Conservation (phyloP, 2,888 invertebrate species). For the Pandemis heparana region DNA sequence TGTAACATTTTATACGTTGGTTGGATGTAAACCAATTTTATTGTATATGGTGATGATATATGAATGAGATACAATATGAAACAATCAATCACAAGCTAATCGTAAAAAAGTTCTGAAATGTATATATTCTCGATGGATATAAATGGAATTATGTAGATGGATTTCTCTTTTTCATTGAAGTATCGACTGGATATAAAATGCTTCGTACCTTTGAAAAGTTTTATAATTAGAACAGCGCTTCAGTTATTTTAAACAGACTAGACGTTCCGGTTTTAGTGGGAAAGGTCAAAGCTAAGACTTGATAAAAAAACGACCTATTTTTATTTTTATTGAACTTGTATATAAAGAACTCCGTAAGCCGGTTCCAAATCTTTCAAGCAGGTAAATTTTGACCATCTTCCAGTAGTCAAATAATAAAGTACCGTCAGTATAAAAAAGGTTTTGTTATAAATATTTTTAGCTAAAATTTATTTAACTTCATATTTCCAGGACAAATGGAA, state of each 20-base stretch:
- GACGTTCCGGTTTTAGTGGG: background rate
- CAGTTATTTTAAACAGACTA: background rate
- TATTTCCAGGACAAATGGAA: too few species aligned
- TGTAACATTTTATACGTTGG: background rate
- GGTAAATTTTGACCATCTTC: too few species aligned
- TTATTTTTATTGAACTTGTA: too few species aligned
- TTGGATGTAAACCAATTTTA: background rate
- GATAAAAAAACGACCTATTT: background rate
- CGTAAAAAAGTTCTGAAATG: slow-evolving; percentile 1
- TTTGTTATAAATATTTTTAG: too few species aligned
- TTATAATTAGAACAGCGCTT: background rate
- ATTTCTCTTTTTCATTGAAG: background rate
- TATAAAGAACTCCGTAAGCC: too few species aligned
- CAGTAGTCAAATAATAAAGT: too few species aligned
- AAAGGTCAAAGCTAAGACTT: background rate
- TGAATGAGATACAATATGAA: background rate
- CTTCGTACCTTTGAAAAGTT: background rate
- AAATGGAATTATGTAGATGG: background rate
- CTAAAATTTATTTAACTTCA: too few species aligned
- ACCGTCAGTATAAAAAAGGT: too few species aligned
- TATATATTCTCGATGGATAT: background rate
- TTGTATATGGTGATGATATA: background rate
- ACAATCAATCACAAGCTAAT: background rate
- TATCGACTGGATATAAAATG: background rate
- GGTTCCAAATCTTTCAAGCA: too few species aligned